phyloP scores from a whole-genome alignment of 92 coral and sea anemone species.

The Heliopora coerulea region DNA sequence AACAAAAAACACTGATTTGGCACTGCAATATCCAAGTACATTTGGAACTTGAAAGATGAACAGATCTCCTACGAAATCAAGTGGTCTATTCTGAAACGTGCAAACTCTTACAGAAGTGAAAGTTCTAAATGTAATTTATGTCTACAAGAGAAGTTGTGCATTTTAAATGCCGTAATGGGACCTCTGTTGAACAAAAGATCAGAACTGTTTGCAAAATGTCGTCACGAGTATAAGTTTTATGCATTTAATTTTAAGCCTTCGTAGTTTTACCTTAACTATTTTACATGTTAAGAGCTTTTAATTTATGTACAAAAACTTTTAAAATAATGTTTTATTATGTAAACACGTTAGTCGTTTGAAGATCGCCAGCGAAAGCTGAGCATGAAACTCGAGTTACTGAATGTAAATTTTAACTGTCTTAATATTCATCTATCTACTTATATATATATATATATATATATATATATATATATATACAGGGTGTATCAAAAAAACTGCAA shows the following conservation, averaged over 20 bases:
- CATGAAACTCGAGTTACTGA: too few relatives aligned
- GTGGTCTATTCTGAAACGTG: neutral
- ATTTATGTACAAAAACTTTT: too few relatives aligned
- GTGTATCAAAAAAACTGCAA: too few relatives aligned
- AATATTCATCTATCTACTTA: too few relatives aligned
- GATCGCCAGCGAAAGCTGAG: too few relatives aligned
- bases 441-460: too few relatives aligned
- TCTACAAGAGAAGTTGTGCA: neutral
- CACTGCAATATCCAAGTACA: neutral
- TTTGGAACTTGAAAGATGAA: neutral
- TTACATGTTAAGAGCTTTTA: too few relatives aligned
- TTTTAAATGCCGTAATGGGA: neutral
- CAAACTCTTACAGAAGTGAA: neutral
- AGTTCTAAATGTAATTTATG: neutral
- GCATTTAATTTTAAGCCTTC: neutral
- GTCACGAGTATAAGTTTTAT: neutral
- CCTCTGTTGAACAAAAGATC: neutral
- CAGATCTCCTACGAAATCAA: neutral
- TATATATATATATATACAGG: too few relatives aligned
- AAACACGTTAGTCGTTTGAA: too few relatives aligned
- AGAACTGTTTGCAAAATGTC: conserved; percentile 1
- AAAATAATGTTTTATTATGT: too few relatives aligned
- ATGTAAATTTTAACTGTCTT: too few relatives aligned
- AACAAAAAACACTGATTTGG: neutral
- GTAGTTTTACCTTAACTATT: too few relatives aligned